Base-by-base conservation (phyloP, 2,113 vertebrate species). In the Toxostoma redivivum region DNA sequence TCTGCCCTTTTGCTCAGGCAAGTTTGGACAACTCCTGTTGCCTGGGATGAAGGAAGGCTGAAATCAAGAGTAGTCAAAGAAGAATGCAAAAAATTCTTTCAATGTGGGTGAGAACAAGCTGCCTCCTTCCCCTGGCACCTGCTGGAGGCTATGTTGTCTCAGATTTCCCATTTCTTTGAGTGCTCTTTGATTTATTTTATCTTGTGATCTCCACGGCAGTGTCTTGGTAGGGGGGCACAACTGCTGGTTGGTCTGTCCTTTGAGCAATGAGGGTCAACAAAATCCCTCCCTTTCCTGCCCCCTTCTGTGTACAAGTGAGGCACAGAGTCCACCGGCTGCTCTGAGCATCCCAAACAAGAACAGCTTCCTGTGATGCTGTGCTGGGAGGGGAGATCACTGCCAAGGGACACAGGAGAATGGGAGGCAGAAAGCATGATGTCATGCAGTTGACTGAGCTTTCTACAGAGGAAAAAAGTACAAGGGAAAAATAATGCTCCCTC, bases 31-130 rank as follows among this genome's bases (percentile, higher is more conserved):
- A 15, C 79, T 92, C 62, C 38, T 88, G 28, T 82, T 94, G 27
- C 7, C 58, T 57, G 61, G 78, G 78, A 57, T 93, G 84, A 95
- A 76, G 86, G 76, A 77, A 72, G 54, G 79, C 71, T 80, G 54
- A 93, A 85, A 80, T 88, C 40, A 93, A 88, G 66, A 38, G 33
- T 40, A 66, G 71, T 86, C 72, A 66, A 94, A 82, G 91, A 94
- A 87, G 81, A 93, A 88, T 91, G 93, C 79, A 57, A 88, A 92
- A 88, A 83, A 77, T 88, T 86, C 84, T 72, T 87, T 50, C 77
- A 31, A 0, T 48, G 67, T 3, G 21, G 88, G 88, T 20, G 31
- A 60, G 51, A 83, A 92, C 90, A 48, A 54, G 85, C 74, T 86
- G 45, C 62, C 50, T 90, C 10, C 53, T 95, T 87, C 57, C 37